Evolutionary conservation across 2,113 vertebrate genomes (phyloP), one percentile per base, ranked within the genome.

Genomic region (Procapra przewalskii): DNA sequence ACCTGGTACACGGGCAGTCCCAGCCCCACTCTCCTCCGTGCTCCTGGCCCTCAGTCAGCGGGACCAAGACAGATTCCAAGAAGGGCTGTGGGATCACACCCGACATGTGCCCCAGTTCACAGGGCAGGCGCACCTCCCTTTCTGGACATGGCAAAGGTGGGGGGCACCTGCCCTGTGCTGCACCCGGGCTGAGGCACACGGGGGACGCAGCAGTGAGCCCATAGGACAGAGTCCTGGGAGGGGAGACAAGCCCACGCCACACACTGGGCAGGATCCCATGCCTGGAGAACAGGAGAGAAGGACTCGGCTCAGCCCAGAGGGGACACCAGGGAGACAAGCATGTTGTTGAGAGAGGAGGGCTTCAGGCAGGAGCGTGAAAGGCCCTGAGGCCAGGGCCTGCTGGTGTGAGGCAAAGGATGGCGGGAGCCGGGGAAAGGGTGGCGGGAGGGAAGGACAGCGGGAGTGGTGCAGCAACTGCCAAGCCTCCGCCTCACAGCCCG

Each of bases 171-270:
- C 29, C 10, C 3, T 1, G 1, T 3, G 40, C 21, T 13, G 19
- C 40, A 12, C 48, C 9, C 1, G 23, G 19, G 19, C 50, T 14
- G 17, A 54, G 3, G 19, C 5, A 5, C 5, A 23, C 3, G 1
- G 6, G 45, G 36, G 36, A 33, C 0, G 1, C 29, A 14, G 88
- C 57, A 48, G 59, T 16, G 48, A n/a, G 17, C 31, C 40, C 14
- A 50, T 0, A 2, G 2, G 60, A 29, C 27, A 2, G 33, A 19
- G 82, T 33, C 17, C 82, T n/a, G 3, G 1, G 52, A 45, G 14
- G 7, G 2, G 62, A 67, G 6, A 54, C 11, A 27, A 9, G 6
- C 31, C 75, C 55, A 62, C 2, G 12, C 4, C 55, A 62, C 55
- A 21, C 40, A 57, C n/a, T 1, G 19, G 71, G 52, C 17, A 79